A percentile compares a stretch with the other conserved stretches of the same genome.
phyloP scores from a whole-genome alignment of 2,113 vertebrate genomes.

The Nyctereutes procyonoides region DNA sequence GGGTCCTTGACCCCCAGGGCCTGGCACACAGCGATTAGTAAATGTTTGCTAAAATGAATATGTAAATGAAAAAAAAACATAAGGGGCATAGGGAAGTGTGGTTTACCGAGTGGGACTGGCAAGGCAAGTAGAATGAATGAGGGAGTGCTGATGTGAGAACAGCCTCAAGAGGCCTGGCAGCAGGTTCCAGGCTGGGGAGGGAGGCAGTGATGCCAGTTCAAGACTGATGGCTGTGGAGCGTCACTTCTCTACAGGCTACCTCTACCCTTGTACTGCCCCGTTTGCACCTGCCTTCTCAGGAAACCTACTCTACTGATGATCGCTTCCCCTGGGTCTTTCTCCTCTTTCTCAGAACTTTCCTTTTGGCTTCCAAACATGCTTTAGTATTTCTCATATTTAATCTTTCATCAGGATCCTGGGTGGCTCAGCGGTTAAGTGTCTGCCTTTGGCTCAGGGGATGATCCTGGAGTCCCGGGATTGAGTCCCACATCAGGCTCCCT shows the following conservation, averaged over 20 bases:
- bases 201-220: not conserved
- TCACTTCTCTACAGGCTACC: not conserved
- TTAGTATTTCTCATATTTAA: not conserved
- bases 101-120: not conserved
- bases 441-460: too few species aligned
- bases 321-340: not conserved
- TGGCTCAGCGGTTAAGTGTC: too few species aligned
- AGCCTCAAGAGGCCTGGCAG: not conserved
- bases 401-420: too few species aligned
- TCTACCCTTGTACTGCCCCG: not conserved
- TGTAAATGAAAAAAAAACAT: not conserved
- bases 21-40: not conserved
- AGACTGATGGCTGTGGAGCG: not conserved
- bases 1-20: not conserved
- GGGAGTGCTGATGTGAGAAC: not conserved
- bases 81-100: not conserved
- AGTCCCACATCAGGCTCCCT: too few species aligned
- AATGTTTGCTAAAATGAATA: slow-evolving; percentile 22
- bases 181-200: not conserved
- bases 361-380: slow-evolving; percentile 22
- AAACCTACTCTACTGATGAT: not conserved
- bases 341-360: not conserved
- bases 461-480: too few species aligned
- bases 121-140: slow-evolving; percentile 2
- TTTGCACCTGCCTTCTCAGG: slow-evolving; percentile 1